Base-by-base conservation (phyloP, 2,888 invertebrate species). In the Anticlea derivata region DNA sequence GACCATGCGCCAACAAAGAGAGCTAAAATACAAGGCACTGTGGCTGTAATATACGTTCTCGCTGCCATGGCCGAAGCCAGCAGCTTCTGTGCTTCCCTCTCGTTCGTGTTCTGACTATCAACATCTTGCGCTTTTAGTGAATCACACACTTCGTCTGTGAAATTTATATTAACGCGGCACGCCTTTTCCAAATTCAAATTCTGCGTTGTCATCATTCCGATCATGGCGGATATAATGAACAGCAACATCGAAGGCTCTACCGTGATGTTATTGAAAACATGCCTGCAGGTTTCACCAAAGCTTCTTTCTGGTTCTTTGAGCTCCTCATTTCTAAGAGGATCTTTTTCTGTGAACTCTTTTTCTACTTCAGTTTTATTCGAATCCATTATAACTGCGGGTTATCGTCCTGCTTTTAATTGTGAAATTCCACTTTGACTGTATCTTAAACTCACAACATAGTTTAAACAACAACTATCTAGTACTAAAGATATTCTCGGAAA, bases 121-220 rank as follows among this genome's bases (percentile, higher is more conserved):
- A 94, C 93, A 44, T 94, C 91, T 63, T 96, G 92, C 6, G 90
- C 78, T 12, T 94, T 93, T 5, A 96, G 78, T 0, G 96, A 94
- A 62, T 93, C 92, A 72, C 96, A 97, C 0, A 96, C 92, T 63
- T 93, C 92, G 17, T 92, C 90, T 0, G 94, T 89, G 64, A 93
- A 96, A 11, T 91, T 93, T 51, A 96, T 85, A 73, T 96, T 96
- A 0, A 96, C 96, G 8, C 96, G 86, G 70, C 96, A 97, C 0
- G 96, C 96, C 75, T 96, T 96, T 73, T 96, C 96, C 60, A 96
- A 86, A 71, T 94, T 95, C 6, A 96, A 82, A 80, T 96, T 96
- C 75, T 96, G 96, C 1, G 95, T 94, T 12, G 96, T 95, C 48
- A 95, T 71, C 33, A 93, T 91, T 0, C 93, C 92, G n/a, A 93